Evolutionary conservation across 2,888 invertebrate genomes (phyloP).

Genomic region (Antitype chi): DNA sequence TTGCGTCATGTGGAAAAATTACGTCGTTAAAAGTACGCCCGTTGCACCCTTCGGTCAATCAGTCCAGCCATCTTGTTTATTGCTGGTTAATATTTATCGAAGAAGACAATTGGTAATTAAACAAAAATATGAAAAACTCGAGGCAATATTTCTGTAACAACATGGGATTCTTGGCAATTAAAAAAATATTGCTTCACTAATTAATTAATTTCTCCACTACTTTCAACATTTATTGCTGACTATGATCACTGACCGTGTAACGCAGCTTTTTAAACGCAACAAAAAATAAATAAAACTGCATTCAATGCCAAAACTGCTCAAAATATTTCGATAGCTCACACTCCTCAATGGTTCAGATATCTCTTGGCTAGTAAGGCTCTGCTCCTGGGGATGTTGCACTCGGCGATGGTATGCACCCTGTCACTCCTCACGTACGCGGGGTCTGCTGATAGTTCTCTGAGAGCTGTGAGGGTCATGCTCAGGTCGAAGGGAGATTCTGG

Average conservation of each 20-base stretch:
- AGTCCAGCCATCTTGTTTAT: neutral
- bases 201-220: neutral
- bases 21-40: too few relatives aligned
- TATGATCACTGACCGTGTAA: neutral
- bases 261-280: neutral
- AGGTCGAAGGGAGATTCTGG: slow-evolving; percentile 75
- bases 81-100: neutral
- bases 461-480: slow-evolving; percentile 67
- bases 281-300: slow-evolving; percentile 1
- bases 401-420: slow-evolving; percentile 79
- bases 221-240: neutral
- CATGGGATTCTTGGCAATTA: neutral
- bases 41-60: neutral
- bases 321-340: slow-evolving; percentile 18
- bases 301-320: neutral
- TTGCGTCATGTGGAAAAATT: neutral
- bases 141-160: neutral
- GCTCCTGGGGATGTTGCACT: slow-evolving; percentile 82
- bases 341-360: slow-evolving; percentile 71
- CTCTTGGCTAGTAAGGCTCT: slow-evolving; percentile 78
- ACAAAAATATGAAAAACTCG: neutral
- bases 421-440: slow-evolving; percentile 83
- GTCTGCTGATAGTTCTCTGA: slow-evolving; percentile 74
- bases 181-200: neutral
- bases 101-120: neutral